Conservation (phyloP, 1,140 invertebrate species). For the Pseudachorutes palmiensis region DNA sequence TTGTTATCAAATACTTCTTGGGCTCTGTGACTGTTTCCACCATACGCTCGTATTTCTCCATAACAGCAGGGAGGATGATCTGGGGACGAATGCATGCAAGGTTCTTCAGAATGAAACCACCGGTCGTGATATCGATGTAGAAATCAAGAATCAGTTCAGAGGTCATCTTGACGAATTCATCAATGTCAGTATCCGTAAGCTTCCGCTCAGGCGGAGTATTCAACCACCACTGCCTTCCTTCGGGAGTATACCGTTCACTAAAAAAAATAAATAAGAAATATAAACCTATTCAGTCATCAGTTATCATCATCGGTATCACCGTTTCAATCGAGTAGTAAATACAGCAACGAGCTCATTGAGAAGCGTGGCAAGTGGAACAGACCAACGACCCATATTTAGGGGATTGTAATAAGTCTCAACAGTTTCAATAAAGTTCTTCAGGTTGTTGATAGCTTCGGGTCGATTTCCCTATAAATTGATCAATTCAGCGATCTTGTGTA, state of each 20-base stretch:
- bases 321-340: slow-evolving; percentile 54
- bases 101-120: slow-evolving; percentile 60
- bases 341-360: slow-evolving; percentile 52
- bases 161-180: slow-evolving; percentile 64
- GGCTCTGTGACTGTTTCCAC: slow-evolving; percentile 81
- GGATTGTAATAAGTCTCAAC: slow-evolving; percentile 83
- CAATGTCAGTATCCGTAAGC: slow-evolving; percentile 71
- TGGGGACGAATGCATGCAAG: slow-evolving; percentile 70
- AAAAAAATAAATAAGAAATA: slow-evolving; percentile 5
- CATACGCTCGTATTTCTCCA: slow-evolving; percentile 61
- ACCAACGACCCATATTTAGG: slow-evolving; percentile 75
- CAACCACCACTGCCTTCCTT: slow-evolving; percentile 57
- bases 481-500: slow-evolving; percentile 27
- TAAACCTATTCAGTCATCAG: slow-evolving; percentile 7
- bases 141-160: slow-evolving; percentile 64
- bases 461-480: slow-evolving; percentile 47
- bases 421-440: slow-evolving; percentile 71
- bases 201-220: slow-evolving; percentile 58
- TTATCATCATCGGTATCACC: slow-evolving; percentile 45
- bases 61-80: slow-evolving; percentile 68
- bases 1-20: slow-evolving; percentile 69
- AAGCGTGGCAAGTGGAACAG: slow-evolving; percentile 54
- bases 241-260: slow-evolving; percentile 52
- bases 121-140: slow-evolving; percentile 56
- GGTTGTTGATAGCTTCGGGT: slow-evolving; percentile 57